Evolutionary conservation across 2,888 invertebrate species (phyloP).

Genomic region (Bimastos eiseni): DNA sequence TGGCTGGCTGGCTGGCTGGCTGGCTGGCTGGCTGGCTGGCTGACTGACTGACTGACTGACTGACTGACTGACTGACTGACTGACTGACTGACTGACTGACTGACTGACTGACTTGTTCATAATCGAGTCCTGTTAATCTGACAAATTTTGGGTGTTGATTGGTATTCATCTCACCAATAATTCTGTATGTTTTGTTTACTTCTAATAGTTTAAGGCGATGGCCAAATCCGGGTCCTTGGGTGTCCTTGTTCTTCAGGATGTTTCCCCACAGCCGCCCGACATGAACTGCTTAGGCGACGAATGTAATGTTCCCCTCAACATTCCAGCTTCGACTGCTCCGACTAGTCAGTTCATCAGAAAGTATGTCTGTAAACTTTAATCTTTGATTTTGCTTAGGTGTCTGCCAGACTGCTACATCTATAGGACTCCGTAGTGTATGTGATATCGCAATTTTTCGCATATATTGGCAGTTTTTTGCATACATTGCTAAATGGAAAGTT

Average conservation of each 20-base stretch:
- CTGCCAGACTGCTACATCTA: background rate
- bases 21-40: too few relatives aligned
- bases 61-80: too few relatives aligned
- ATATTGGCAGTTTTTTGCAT: too few relatives aligned
- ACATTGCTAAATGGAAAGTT: too few relatives aligned
- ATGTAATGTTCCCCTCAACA: constrained; percentile 43
- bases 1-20: too few relatives aligned
- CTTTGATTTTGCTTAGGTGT: background rate
- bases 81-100: too few relatives aligned
- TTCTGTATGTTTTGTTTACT: constrained; percentile 18
- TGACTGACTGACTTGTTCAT: too few relatives aligned
- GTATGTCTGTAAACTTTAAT: background rate
- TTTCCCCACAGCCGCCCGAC: constrained; percentile 41
- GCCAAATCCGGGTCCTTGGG: constrained; percentile 45
- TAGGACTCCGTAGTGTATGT: background rate
- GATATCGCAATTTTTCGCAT: too few relatives aligned
- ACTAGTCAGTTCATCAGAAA: constrained; percentile 26
- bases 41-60: too few relatives aligned
- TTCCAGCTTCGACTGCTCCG: constrained; percentile 48
- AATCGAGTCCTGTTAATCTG: too few relatives aligned
- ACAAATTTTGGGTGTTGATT: too few relatives aligned
- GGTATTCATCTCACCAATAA: background rate
- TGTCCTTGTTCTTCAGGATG: constrained; percentile 44
- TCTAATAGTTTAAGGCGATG: constrained; percentile 44
- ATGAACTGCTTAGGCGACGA: constrained; percentile 47